Conservation (phyloP, 2,888 invertebrate genomes). For the Rugalucina vietnamica region DNA sequence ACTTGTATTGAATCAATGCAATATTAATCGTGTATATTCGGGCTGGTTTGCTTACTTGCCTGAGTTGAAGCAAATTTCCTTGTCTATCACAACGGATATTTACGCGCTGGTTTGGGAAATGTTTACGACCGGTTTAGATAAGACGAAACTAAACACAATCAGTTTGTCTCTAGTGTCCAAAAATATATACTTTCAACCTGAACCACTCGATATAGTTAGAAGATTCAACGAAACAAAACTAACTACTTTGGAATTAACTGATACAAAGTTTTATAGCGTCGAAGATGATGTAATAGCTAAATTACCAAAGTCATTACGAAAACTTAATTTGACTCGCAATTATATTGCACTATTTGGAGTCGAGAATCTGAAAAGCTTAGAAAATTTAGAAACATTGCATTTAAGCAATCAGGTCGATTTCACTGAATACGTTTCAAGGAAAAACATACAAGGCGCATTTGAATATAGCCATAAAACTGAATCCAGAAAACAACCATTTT, state of each 20-base stretch:
- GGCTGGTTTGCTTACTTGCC: background rate
- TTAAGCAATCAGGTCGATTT: background rate
- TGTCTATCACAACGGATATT: background rate
- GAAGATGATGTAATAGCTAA: background rate
- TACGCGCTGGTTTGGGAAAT: background rate
- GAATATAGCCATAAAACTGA: no score
- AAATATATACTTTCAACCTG: background rate
- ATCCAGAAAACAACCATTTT: no score
- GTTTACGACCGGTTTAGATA: background rate
- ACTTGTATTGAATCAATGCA: background rate
- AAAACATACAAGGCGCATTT: background rate
- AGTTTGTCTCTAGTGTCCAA: background rate
- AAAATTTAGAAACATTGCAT: background rate
- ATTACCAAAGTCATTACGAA: background rate
- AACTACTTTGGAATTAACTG: background rate
- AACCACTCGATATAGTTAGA: background rate
- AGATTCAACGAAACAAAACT: background rate
- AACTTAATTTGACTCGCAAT: background rate
- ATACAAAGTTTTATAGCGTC: background rate
- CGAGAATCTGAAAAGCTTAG: background rate
- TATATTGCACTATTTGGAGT: background rate
- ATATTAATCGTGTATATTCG: background rate
- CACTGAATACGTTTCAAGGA: background rate
- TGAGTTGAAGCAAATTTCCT: background rate
- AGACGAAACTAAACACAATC: background rate